Base-by-base conservation (phyloP, 2,888 invertebrate genomes). In the Ametastegia equiseti region DNA sequence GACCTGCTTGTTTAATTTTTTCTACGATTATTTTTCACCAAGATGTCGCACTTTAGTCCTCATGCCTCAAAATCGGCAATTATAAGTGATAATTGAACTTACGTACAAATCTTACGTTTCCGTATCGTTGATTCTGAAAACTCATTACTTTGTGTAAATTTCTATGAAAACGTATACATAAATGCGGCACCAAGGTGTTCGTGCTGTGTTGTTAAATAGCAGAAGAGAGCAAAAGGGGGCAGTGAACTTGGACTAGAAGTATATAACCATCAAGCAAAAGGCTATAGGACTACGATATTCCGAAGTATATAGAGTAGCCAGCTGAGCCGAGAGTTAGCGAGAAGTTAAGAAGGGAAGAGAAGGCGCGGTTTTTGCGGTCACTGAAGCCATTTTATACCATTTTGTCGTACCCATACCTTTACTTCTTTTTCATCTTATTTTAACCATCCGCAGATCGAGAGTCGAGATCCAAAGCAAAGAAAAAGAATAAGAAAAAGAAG, bases 371-470 rank as follows among this genome's bases (percentile, higher is more conserved):
- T 87, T 87, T 89, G 89, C 85, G 88, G 88, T 87, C 84, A 83
- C 82, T 82, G 86, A 83, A 84, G 88, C 50, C n/a, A 89, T 89
- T 89, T 90, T 89, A 88, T 86, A 88, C 89, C 85, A 85, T 87
- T 87, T 79, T 78, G 78, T 81, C 71, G 79, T 84, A 36, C 19
- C 65, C 19, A 39, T 13, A 13, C 19, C 19, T 33, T 23, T 75
- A 11, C 19, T 7, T 87, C 85, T 84, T 88, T 87, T 88, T 88
- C 87, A n/a, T n/a, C n/a, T n/a, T n/a, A n/a, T n/a, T n/a, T 88
- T 88, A 87, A 69, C 54, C 23, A 60, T 13, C 57, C 67, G 50
- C 75, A 57, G 27, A 73, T 7, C 60, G 27, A 27, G 60, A 60
- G n/a, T 11, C 60, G 60, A 27, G 60, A 60, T 42, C 42, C n/a